phyloP scores from a whole-genome alignment of 2,113 vertebrate species.

The Spizaetus ornatus region DNA sequence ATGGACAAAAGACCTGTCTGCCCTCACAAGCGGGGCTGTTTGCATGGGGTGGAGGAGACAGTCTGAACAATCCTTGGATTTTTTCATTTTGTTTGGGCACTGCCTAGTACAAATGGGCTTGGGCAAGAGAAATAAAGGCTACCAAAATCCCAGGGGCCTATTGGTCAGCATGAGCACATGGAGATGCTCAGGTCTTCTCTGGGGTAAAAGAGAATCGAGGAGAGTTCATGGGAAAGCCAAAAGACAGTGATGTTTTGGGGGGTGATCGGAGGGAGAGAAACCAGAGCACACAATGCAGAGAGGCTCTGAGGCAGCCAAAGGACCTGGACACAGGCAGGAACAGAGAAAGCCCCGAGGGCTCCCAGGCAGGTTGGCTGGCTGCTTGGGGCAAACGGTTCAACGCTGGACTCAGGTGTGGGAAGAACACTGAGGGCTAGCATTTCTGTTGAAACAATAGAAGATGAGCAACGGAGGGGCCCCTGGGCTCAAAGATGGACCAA shows the following conservation, averaged over 20 bases:
- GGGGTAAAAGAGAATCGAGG: neutral
- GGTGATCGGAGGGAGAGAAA: neutral
- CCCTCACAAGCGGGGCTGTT: neutral
- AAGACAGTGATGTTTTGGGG: neutral
- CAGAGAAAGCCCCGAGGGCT: neutral
- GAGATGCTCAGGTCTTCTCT: neutral
- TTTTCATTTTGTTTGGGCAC: neutral
- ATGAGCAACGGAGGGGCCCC: neutral
- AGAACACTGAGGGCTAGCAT: fast-evolving
- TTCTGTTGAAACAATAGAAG: neutral
- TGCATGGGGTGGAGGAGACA: neutral
- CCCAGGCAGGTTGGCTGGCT: neutral
- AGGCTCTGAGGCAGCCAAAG: neutral
- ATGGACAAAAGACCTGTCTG: neutral
- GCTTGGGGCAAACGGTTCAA: neutral
- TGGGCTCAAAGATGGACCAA: neutral
- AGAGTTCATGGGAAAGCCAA: neutral
- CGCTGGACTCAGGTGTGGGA: neutral
- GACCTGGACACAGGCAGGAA: neutral
- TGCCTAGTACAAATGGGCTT: neutral
- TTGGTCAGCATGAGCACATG: no score
- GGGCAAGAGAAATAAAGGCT: neutral
- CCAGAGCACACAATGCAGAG: neutral
- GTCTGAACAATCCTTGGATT: neutral
- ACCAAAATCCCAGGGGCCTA: neutral